Base-by-base conservation (phyloP, 2,113 vertebrate genomes). In the Mesembrinibis cayennensis region DNA sequence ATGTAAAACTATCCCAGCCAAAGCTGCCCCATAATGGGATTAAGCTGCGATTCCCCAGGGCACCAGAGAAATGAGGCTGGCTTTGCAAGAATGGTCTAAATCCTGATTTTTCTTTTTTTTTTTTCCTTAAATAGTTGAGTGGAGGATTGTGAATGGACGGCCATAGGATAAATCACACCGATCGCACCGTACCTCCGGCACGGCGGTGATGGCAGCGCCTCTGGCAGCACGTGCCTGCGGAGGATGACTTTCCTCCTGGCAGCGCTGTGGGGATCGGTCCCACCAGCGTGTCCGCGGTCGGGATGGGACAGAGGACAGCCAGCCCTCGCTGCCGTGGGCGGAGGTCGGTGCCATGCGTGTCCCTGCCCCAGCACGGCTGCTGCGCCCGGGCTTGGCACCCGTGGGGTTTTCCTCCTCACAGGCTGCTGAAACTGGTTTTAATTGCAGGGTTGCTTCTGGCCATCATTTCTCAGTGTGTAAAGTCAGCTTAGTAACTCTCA, bases 361-460 rank as follows among this genome's bases (percentile, higher is more conserved):
- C 92, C 63, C 77, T 84, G 84, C 36, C 82, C 44, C 9, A 34
- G 82, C 82, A 71, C 0, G 0, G 82, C 69, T 56, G 50, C 72
- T 25, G 62, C 2, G 1, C 78, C 61, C 0, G 0, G 47, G 52
- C 66, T 88, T 82, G 88, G 85, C 79, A 90, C 36, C 9, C 0
- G 0, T 0, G 0, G 36, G 16, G 50, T 77, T 93, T 89, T 73
- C 74, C 86, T 95, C 82, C 82, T 92, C 13, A 0, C 1, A 1
- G 84, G 85, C 90, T 92, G 93, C 88, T 89, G 92, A 42, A 82
- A 86, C 90, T 88, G 88, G 85, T 88, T 97, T 90, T 92, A 74
- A 77, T 90, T 73, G 88, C 72, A 58, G 50, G 63, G 63, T 62
- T 93, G 95, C 93, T 94, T 32, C 92, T 80, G 82, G 91, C 92